Conservation (phyloP, 2,797 vertebrate genomes). For the Dicrostonyx torquatus region DNA sequence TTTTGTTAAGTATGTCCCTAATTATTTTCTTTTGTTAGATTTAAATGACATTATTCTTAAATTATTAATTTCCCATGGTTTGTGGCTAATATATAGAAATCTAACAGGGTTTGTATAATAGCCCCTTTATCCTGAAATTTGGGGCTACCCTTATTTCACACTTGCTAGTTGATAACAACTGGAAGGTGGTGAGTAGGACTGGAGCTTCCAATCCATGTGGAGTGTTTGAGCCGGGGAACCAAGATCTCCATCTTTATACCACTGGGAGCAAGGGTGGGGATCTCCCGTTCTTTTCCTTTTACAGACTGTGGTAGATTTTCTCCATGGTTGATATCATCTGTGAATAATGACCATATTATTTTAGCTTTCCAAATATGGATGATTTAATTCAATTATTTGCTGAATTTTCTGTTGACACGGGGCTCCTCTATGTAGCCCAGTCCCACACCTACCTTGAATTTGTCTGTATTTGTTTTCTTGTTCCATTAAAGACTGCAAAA, state of each 20-base stretch:
- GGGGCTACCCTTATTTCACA: neutral
- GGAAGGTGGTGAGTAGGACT: neutral
- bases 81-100: neutral
- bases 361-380: neutral
- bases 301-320: neutral
- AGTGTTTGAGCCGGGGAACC: neutral
- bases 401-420: neutral
- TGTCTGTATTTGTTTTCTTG: conserved; percentile 45
- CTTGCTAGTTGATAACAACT: neutral
- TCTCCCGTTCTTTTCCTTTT: neutral
- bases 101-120: neutral
- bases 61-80: conserved; percentile 7
- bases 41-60: neutral
- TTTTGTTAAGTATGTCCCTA: conserved; percentile 27
- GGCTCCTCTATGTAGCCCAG: neutral
- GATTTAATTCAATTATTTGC: neutral
- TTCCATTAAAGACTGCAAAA: conserved; percentile 21
- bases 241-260: neutral
- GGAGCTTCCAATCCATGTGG: neutral
- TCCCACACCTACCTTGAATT: neutral
- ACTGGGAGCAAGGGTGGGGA: neutral
- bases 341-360: neutral
- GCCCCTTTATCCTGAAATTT: neutral
- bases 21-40: conserved; percentile 42
- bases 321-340: neutral